phyloP scores from a whole-genome alignment of 2,113 vertebrate species.

The Ardeotis arabs region DNA sequence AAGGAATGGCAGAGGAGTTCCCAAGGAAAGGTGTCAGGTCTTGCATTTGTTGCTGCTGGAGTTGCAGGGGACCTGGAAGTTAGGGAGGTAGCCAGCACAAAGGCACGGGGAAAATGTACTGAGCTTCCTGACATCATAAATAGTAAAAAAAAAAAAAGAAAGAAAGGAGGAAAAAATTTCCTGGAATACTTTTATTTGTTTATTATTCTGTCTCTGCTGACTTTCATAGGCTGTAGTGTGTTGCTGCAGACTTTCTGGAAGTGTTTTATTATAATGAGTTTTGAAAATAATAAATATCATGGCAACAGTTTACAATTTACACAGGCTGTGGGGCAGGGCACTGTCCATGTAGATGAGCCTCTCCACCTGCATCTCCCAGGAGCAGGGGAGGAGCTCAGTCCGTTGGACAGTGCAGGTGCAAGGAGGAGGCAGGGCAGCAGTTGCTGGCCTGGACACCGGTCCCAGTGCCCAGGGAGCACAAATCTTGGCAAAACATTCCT shows the following conservation, averaged over 20 bases:
- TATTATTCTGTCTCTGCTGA: background rate
- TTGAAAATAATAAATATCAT: background rate
- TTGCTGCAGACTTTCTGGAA: background rate
- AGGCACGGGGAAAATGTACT: background rate
- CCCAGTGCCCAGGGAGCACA: background rate
- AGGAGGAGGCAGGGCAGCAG: background rate
- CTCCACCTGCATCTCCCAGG: background rate
- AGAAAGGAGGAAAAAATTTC: background rate
- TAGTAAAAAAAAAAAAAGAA: background rate
- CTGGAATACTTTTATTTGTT: background rate
- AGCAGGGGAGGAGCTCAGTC: background rate
- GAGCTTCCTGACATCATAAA: background rate
- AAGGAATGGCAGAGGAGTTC: background rate
- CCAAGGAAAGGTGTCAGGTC: background rate
- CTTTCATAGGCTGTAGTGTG: background rate
- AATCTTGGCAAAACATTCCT: background rate
- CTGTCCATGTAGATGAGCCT: background rate
- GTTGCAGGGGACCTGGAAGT: background rate
- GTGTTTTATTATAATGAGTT: background rate
- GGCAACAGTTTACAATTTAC: accelerated
- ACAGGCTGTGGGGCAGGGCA: background rate
- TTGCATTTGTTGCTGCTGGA: background rate
- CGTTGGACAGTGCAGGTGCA: background rate
- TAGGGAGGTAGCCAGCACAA: background rate
- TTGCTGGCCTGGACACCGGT: background rate